Percentiles rank a stretch among this genome's conserved stretches.
These are phyloP conservation scores for Eupithecia centaureata DNA, from an alignment of 2,888 invertebrate species.

Conservation along the genomic window DNA sequence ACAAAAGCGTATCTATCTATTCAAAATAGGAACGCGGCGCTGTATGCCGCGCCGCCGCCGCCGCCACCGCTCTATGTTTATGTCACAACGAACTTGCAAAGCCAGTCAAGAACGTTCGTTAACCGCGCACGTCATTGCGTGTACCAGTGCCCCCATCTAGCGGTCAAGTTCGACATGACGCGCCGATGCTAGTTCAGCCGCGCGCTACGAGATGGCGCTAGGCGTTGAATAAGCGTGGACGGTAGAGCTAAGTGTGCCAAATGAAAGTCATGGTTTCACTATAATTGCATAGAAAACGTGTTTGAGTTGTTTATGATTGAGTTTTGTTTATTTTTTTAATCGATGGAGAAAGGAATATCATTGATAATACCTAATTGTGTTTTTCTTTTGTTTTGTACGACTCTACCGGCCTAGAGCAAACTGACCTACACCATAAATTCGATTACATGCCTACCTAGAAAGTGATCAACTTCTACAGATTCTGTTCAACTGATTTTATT, in stretches of 20 bases:
- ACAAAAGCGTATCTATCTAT: background rate
- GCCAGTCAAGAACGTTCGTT: slow-evolving; percentile 84
- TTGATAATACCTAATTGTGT: background rate
- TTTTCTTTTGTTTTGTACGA: background rate
- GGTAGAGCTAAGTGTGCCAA: slow-evolving; percentile 30
- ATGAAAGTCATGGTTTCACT: slow-evolving; percentile 35
- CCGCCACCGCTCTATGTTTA: slow-evolving; percentile 42
- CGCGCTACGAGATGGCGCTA: slow-evolving; percentile 69
- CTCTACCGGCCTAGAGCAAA: background rate
- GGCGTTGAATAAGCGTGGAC: slow-evolving; percentile 32
- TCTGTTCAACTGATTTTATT: background rate
- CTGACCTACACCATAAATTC: background rate
- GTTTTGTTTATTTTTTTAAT: background rate
- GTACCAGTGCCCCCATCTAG: slow-evolving; percentile 78
- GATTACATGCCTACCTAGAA: too few relatives aligned
- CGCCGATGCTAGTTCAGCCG: slow-evolving; percentile 56
- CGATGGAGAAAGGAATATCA: background rate
- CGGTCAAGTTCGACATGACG: slow-evolving; percentile 82
- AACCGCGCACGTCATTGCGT: slow-evolving; percentile 74
- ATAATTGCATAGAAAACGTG: slow-evolving; percentile 24
- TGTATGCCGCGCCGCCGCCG: background rate
- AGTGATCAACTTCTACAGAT: too few relatives aligned
- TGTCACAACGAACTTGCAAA: slow-evolving; percentile 73
- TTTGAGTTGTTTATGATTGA: background rate
- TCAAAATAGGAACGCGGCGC: background rate